Evolutionary conservation across 2,797 vertebrate genomes (phyloP).

Genomic region (Gymnothorax reevesii): DNA sequence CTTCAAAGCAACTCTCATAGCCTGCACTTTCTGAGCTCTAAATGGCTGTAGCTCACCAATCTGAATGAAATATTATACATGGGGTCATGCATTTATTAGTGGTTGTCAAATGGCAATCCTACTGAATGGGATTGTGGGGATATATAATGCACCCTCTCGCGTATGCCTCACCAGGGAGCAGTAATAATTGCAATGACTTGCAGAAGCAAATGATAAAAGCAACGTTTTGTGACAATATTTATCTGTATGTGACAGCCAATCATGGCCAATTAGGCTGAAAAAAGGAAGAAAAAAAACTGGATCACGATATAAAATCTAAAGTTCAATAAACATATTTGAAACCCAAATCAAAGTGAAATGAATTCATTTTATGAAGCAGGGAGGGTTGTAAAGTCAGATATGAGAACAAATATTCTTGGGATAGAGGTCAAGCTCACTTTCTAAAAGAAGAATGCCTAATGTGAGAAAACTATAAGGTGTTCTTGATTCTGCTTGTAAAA

Average conservation of each 20-base stretch:
- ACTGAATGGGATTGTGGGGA: constrained; percentile 56
- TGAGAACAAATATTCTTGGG: background rate
- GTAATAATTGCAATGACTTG: constrained; percentile 11
- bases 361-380: background rate
- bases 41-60: background rate
- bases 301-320: background rate
- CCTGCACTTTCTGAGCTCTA: background rate
- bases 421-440: too few relatives aligned
- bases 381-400: background rate
- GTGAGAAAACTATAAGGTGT: too few relatives aligned
- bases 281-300: background rate
- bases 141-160: constrained; percentile 57
- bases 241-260: background rate
- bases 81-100: constrained; percentile 6
- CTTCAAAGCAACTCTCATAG: background rate
- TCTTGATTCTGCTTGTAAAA: too few relatives aligned
- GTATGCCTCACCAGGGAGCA: constrained; percentile 58
- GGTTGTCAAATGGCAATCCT: constrained; percentile 56
- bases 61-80: constrained; percentile 18
- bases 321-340: background rate
- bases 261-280: background rate
- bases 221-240: constrained; percentile 5
- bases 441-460: too few relatives aligned
- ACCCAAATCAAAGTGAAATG: background rate
- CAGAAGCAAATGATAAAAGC: constrained; percentile 37